Evolutionary conservation across 1,140 invertebrate species (phyloP).

Genomic region (Drosophila takahashii): DNA sequence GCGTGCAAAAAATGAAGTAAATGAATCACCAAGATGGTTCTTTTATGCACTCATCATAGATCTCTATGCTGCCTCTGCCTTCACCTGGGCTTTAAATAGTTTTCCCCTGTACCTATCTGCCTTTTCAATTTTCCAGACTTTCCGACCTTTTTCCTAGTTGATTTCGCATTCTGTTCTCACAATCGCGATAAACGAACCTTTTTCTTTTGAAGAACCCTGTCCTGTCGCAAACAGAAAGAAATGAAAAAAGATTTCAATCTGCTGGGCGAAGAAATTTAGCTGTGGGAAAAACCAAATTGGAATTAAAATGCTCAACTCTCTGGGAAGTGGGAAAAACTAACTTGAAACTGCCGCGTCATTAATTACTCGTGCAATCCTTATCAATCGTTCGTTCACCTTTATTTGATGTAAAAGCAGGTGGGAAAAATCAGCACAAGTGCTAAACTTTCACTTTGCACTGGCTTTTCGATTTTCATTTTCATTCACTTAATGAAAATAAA

Average conservation of each 20-base stretch:
- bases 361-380: conserved; percentile 18
- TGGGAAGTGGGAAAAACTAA: conserved; percentile 10
- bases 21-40: conserved; percentile 53
- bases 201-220: conserved; percentile 31
- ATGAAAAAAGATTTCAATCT: conserved; percentile 23
- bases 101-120: conserved; percentile 15
- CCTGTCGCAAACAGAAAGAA: conserved; percentile 12
- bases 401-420: conserved; percentile 12
- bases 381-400: conserved; percentile 43
- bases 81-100: conserved; percentile 43
- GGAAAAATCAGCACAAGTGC: conserved; percentile 44
- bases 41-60: conserved; percentile 32
- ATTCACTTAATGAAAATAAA: conserved; percentile 39
- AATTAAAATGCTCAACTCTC: conserved; percentile 20
- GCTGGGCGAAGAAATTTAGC: conserved; percentile 15
- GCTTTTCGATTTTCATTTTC: conserved; percentile 27
- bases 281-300: conserved; percentile 32
- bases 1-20: conserved; percentile 13
- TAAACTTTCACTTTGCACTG: conserved; percentile 48
- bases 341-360: conserved; percentile 23
- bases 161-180: conserved; percentile 47
- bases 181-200: conserved; percentile 43
- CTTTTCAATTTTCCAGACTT: conserved; percentile 37
- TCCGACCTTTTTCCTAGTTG: conserved; percentile 6
- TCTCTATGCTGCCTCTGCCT: conserved; percentile 15